These are phyloP conservation scores for Acrobasis suavella DNA, from an alignment of 2,888 invertebrate species.

Conservation along the genomic window DNA sequence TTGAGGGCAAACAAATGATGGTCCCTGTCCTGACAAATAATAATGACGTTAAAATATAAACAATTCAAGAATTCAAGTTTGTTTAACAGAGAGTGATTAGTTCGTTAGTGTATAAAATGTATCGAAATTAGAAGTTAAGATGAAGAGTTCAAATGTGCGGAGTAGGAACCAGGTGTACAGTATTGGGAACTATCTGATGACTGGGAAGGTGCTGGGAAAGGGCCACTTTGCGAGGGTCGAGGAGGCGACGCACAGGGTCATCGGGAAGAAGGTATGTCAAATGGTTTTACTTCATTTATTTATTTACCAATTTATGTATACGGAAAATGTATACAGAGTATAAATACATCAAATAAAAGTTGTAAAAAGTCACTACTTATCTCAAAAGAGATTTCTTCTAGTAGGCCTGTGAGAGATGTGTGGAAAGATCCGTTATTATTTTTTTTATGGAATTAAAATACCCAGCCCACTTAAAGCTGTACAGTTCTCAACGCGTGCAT, in stretches of 20 bases:
- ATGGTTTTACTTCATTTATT: not conserved
- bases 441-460: not conserved
- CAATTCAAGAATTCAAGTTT: conserved; percentile 48
- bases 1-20: conserved; percentile 70
- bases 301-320: no score
- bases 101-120: conserved; percentile 48
- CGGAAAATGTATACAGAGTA: no score
- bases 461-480: not conserved
- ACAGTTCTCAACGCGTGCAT: no score
- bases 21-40: conserved; percentile 43
- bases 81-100: conserved; percentile 10
- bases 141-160: conserved; percentile 60
- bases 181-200: conserved; percentile 88
- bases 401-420: no score
- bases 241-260: conserved; percentile 86
- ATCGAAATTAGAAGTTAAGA: conserved; percentile 54
- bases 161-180: conserved; percentile 75
- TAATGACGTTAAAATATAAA: conserved; percentile 61
- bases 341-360: no score
- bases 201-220: conserved; percentile 86
- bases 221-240: conserved; percentile 90
- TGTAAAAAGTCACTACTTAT: no score
- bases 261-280: conserved; percentile 84
- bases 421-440: no score
- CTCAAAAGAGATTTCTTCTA: no score